phyloP scores from a whole-genome alignment of 2,113 vertebrate genomes.

The Lepisosteus osseus region DNA sequence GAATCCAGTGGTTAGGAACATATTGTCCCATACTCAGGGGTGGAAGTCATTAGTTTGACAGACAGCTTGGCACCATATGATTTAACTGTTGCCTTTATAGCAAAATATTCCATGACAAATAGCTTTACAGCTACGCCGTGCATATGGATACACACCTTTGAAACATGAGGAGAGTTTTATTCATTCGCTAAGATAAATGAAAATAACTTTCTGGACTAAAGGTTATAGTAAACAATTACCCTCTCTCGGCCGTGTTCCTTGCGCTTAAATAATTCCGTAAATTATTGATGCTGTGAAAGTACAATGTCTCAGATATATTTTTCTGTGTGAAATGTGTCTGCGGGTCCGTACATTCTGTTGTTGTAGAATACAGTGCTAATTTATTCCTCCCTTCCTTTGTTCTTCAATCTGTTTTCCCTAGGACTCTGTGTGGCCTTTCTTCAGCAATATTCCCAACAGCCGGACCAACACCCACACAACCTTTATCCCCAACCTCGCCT shows the following conservation, averaged over 20 bases:
- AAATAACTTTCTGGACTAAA: no score
- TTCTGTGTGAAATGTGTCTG: no score
- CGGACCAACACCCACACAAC: conserved; percentile 49
- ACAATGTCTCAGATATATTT: no score
- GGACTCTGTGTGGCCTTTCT: conserved; percentile 80
- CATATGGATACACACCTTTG: no score
- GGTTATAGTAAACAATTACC: not conserved
- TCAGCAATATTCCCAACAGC: conserved; percentile 49
- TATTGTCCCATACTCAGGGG: conserved; percentile 49
- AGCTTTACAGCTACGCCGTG: not conserved
- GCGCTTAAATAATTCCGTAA: no score
- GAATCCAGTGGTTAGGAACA: conserved; percentile 49
- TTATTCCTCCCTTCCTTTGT: conserved; percentile 8
- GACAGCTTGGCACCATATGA: conserved; percentile 45
- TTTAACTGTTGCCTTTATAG: conserved; percentile 19
- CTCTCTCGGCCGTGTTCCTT: not conserved
- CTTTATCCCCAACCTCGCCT: conserved; percentile 71
- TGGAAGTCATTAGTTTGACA: conserved; percentile 59
- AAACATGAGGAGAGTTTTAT: no score
- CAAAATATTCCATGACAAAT: conserved; percentile 23
- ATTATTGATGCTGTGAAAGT: no score
- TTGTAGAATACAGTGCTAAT: not conserved
- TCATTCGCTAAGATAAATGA: no score
- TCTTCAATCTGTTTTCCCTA: conserved; percentile 27
- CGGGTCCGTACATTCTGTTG: no score